Percentiles rank a stretch among this genome's conserved stretches.
phyloP scores from a whole-genome alignment of 2,888 invertebrate genomes.

The Colostygia pectinataria region DNA sequence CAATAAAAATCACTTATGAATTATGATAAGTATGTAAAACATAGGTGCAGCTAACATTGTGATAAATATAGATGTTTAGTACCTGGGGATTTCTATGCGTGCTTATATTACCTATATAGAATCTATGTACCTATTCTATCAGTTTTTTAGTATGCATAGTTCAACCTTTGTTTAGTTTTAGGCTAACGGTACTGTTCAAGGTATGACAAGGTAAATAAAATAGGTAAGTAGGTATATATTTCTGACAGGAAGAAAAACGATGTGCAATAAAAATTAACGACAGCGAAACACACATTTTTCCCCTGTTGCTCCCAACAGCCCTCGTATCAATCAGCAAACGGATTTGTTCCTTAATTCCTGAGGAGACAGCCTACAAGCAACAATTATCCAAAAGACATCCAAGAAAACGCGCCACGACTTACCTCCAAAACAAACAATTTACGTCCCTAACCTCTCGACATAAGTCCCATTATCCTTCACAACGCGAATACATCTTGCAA shows the following conservation, averaged over 20 bases:
- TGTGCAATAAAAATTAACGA: conserved; percentile 70
- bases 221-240: conserved; percentile 1
- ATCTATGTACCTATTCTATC: no score
- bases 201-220: no score
- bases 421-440: conserved; percentile 41
- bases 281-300: conserved; percentile 48
- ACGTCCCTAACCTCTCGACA: conserved; percentile 42
- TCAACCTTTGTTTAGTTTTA: no score
- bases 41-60: no score
- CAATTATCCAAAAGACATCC: conserved; percentile 75
- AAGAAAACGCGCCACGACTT: conserved; percentile 25
- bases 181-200: no score
- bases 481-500: conserved; percentile 39
- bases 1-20: no score
- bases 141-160: no score
- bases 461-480: conserved; percentile 43
- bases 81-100: no score
- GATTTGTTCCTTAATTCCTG: conserved; percentile 78
- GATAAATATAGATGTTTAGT: no score
- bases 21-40: no score
- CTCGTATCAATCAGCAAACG: conserved; percentile 75
- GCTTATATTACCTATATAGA: no score
- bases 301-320: conserved; percentile 38
- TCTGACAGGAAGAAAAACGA: conserved; percentile 45
- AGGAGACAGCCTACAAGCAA: conserved; percentile 78